phyloP scores from a whole-genome alignment of 2,113 vertebrate species.

The Sceloporus undulatus region DNA sequence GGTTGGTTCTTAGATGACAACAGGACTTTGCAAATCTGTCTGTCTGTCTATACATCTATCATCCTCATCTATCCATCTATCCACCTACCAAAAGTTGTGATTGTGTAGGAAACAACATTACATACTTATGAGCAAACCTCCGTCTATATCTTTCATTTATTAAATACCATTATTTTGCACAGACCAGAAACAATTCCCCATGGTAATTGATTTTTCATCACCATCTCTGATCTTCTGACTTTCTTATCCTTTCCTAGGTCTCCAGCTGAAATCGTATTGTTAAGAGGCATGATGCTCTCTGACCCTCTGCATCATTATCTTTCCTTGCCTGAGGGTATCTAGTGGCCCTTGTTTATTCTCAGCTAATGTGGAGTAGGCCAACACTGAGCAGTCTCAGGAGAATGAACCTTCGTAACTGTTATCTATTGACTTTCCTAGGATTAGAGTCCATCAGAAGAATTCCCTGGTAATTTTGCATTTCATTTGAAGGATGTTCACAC shows the following conservation, averaged over 20 bases:
- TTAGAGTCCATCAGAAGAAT: neutral
- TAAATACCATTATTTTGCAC: neutral
- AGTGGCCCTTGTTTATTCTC: slow-evolving; percentile 1
- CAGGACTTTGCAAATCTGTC: no score
- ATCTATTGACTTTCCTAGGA: slow-evolving; percentile 2
- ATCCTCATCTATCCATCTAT: no score
- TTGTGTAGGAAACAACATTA: no score
- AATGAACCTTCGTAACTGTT: neutral
- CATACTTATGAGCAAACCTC: neutral
- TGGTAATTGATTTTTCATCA: slow-evolving; percentile 24
- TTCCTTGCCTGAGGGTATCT: neutral
- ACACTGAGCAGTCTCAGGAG: neutral
- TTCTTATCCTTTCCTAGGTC: neutral
- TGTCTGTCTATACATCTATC: no score
- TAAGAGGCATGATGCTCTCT: neutral
- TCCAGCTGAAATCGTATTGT: slow-evolving; percentile 1
- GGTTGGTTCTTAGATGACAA: no score
- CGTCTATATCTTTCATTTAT: slow-evolving; percentile 5
- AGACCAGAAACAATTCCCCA: slow-evolving; percentile 6
- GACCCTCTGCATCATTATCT: slow-evolving; percentile 14
- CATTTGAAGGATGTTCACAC: neutral
- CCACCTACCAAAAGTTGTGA: no score
- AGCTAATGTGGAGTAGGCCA: neutral
- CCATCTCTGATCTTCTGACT: slow-evolving; percentile 5
- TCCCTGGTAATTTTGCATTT: neutral